phyloP scores from a whole-genome alignment of 2,888 invertebrate genomes.

The Hirtodrosophila duncani region DNA sequence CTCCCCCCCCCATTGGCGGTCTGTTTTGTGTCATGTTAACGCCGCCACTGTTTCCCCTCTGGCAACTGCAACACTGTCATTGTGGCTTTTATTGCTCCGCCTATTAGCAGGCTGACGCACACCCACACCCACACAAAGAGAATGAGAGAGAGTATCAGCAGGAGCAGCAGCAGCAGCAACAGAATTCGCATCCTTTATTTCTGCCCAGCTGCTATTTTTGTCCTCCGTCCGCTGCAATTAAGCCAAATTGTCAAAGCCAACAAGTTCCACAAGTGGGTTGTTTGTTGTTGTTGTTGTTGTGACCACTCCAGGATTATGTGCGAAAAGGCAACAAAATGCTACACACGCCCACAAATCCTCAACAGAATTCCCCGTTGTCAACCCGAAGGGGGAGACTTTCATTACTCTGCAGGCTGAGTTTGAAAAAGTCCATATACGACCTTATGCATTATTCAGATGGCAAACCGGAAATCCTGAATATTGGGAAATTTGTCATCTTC shows the following conservation, averaged over 20 bases:
- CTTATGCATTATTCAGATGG: too few relatives aligned
- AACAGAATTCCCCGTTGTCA: neutral
- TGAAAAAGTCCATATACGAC: too few relatives aligned
- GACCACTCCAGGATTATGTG: conserved; percentile 32
- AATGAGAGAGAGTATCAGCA: conserved; percentile 14
- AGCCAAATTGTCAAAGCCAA: conserved; percentile 67
- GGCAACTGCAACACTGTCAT: conserved; percentile 5
- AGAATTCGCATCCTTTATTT: conserved; percentile 20
- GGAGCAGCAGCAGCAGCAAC: conserved; percentile 12
- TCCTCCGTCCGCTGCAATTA: conserved; percentile 52
- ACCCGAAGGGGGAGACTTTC: too few relatives aligned
- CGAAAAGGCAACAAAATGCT: conserved; percentile 30
- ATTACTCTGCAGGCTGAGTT: too few relatives aligned
- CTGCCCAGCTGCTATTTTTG: conserved; percentile 8
- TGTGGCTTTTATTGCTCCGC: conserved; percentile 65
- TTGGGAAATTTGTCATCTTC: too few relatives aligned
- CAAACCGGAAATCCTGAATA: too few relatives aligned
- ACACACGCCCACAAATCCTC: conserved; percentile 5
- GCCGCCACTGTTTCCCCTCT: conserved; percentile 1
- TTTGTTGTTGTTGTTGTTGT: conserved; percentile 17
- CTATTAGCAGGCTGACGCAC: conserved; percentile 66
- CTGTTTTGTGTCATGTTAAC: conserved; percentile 41
- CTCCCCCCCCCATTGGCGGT: conserved; percentile 26
- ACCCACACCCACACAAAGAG: conserved; percentile 7
- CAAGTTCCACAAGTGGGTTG: conserved; percentile 66